Percentiles rank a stretch among this genome's conserved stretches.
Evolutionary conservation across 2,113 vertebrate species (phyloP).

Genomic region (Lagenorhynchus albirostris): DNA sequence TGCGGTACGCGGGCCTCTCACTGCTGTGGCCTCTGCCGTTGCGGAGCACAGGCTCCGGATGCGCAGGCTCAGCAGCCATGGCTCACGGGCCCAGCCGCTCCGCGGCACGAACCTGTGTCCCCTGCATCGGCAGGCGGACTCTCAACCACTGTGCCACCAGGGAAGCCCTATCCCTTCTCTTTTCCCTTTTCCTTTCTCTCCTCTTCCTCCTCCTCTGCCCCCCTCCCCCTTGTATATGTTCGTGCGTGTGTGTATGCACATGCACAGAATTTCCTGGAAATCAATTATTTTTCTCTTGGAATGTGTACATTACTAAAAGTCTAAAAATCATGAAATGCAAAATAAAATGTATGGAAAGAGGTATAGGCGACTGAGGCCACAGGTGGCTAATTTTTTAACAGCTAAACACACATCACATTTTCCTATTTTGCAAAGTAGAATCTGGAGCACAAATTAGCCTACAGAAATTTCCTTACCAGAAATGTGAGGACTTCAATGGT

Average conservation of each 20-base stretch:
- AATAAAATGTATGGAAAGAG: not conserved
- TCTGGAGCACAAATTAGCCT: not conserved
- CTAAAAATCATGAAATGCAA: not conserved
- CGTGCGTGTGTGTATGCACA: not conserved
- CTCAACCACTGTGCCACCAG: too few species aligned
- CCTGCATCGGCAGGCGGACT: too few species aligned
- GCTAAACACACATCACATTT: not conserved
- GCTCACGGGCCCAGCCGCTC: too few species aligned
- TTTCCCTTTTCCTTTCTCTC: not conserved
- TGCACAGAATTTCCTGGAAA: not conserved
- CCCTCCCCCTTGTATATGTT: not conserved
- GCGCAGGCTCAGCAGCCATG: too few species aligned
- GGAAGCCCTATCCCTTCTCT: not conserved
- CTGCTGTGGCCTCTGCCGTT: too few species aligned
- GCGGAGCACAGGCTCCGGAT: too few species aligned
- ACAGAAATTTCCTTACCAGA: not conserved
- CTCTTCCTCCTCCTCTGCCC: not conserved
- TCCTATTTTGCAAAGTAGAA: not conserved
- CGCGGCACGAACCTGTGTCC: too few species aligned
- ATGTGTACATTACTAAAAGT: not conserved
- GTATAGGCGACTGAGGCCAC: fast-evolving
- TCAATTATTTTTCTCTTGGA: not conserved
- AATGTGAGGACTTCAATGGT: not conserved
- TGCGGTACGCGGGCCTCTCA: too few species aligned
- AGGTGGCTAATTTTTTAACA: not conserved